Conservation (phyloP, 2,888 invertebrate species). For the Tridacna crocea region DNA sequence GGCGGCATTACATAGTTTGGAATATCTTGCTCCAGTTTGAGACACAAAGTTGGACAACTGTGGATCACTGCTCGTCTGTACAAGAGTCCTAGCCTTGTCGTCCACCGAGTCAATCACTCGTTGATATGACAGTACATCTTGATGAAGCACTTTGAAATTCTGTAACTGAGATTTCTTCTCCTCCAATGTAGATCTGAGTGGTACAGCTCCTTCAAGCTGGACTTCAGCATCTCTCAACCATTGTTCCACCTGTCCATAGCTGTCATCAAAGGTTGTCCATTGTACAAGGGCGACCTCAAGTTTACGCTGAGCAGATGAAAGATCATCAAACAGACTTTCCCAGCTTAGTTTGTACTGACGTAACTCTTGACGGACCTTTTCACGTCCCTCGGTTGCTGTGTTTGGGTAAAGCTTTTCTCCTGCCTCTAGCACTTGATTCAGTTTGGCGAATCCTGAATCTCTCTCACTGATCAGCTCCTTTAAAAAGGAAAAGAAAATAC, state of each 20-base stretch:
- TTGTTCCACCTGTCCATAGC: constrained; percentile 90
- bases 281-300: constrained; percentile 94
- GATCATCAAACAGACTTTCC: constrained; percentile 93
- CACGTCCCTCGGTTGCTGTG: constrained; percentile 95
- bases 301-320: constrained; percentile 92
- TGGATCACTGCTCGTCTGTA: constrained; percentile 88
- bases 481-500: constrained; percentile 24
- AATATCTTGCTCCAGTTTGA: constrained; percentile 74
- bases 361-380: constrained; percentile 93
- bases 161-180: constrained; percentile 92
- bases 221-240: constrained; percentile 92
- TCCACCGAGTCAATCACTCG: constrained; percentile 94
- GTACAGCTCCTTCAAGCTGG: constrained; percentile 91
- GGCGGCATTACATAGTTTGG: constrained; percentile 75
- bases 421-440: constrained; percentile 90
- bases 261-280: constrained; percentile 97
- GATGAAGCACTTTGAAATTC: constrained; percentile 88
- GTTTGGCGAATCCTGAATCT: constrained; percentile 92
- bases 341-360: constrained; percentile 92
- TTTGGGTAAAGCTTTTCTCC: constrained; percentile 96
- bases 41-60: constrained; percentile 75
- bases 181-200: constrained; percentile 93
- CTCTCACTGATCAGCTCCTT: constrained; percentile 88
- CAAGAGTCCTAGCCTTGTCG: constrained; percentile 92
- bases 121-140: constrained; percentile 96